Evolutionary conservation across 2,113 vertebrate species (phyloP), one percentile per base, ranked within the genome.

Genomic region (Gymnobelideus leadbeateri): DNA sequence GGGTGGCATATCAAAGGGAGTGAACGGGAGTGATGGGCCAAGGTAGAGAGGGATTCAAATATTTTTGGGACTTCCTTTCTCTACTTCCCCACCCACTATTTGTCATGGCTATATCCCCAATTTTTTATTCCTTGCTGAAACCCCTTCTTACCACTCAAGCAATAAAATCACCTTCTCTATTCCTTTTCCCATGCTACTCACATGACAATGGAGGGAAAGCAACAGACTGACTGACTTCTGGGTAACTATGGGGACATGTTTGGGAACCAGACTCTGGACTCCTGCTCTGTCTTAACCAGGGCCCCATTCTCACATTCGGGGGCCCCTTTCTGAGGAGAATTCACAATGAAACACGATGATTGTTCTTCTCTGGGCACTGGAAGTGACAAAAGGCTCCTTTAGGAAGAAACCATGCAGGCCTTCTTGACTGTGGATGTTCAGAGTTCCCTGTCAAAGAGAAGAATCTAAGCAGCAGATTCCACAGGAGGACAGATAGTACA

Each of bases 261-360:
- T 2, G n/a, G n/a, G 37, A 84, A 84, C 31, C 49, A 91, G 77
- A 91, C 47, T 93, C 46, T 91, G 93, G 54, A 90, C 89, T 54
- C 26, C 84, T 84, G 12, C 90, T 89, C 84, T 1, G 96, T 92
- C n/a, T 84, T 8, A 53, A 84, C 54, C 11, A 4, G 43, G 37
- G 55, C 8, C 51, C 68, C 51, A 3, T 84, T 98, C 98, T 98
- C 91, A 98, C 98, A 98, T 98, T 90, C 97, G 97, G 68, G 98
- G 98, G 10, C 96, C 98, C 92, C 98, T 97, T 93, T 98, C 98
- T 8, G 98, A 99, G 92, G 98, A 99, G 97, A 98, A 99, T 98
- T 98, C 98, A 97, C 98, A 99, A 97, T 98, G 97, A 96, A 99
- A 98, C 91, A 98, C 94, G 8, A 99, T 94, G 93, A 98, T 94